phyloP scores from a whole-genome alignment of 2,888 invertebrate genomes.

The Agonopterix alstromeriana region DNA sequence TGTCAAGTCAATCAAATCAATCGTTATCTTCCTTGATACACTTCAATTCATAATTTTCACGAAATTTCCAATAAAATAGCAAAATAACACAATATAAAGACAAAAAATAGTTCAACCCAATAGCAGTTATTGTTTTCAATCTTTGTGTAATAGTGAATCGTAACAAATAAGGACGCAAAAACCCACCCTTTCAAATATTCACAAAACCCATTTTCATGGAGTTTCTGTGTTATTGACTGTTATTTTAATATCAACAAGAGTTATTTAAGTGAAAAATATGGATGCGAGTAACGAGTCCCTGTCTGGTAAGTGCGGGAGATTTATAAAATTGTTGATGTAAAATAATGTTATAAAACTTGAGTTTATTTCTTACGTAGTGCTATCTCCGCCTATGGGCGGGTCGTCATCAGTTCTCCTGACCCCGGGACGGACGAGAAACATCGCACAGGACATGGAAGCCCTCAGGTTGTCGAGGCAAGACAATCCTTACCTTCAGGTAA shows the following conservation, averaged over 20 bases:
- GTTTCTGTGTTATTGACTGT: constrained; percentile 3
- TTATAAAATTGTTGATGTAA: constrained; percentile 7
- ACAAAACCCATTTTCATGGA: constrained; percentile 14
- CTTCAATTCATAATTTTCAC: constrained; percentile 2
- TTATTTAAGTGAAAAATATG: constrained; percentile 29
- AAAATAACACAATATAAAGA: constrained; percentile 2
- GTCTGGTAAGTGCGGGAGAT: constrained; percentile 39
- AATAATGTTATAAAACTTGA: constrained; percentile 1
- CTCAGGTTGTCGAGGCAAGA: constrained; percentile 88
- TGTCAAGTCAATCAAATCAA: constrained; percentile 10
- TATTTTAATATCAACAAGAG: not conserved
- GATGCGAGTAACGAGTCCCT: constrained; percentile 62
- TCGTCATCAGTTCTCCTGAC: constrained; percentile 81
- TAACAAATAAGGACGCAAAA: too few species aligned
- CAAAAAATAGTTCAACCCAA: not conserved
- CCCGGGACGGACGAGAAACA: constrained; percentile 85
- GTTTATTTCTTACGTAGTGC: constrained; percentile 33
- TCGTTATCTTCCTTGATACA: constrained; percentile 9
- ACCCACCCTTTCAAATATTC: constrained; percentile 15
- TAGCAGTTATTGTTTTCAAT: not conserved
- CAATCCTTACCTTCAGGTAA: constrained; percentile 89
- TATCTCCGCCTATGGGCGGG: constrained; percentile 46
- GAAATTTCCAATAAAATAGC: constrained; percentile 4
- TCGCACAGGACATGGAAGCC: constrained; percentile 91
- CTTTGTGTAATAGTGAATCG: too few species aligned